phyloP scores from a whole-genome alignment of 2,888 invertebrate genomes.

The Lucinisca nassula region DNA sequence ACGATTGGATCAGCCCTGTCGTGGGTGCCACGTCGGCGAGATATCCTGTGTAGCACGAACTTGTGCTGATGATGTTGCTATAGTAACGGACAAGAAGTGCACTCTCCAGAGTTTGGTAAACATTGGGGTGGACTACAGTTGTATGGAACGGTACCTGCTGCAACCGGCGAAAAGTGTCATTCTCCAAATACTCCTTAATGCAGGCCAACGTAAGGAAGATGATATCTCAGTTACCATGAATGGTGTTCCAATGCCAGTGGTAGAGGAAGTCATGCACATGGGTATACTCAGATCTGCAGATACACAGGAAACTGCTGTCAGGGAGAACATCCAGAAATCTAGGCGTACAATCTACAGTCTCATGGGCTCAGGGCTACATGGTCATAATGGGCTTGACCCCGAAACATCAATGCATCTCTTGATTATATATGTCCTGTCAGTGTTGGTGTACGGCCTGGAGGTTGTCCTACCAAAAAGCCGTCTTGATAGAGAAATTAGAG shows the following conservation, averaged over 20 bases:
- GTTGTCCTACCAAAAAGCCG: not conserved
- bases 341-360: conserved; percentile 8
- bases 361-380: conserved; percentile 19
- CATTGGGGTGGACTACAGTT: not conserved
- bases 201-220: not conserved
- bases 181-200: not conserved
- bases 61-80: no score
- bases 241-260: not conserved
- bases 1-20: no score
- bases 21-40: no score
- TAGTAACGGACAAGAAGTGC: no score
- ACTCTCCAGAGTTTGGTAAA: not conserved
- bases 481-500: not conserved
- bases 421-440: no score
- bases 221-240: not conserved
- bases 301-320: not conserved
- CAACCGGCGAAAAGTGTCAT: conserved; percentile 9
- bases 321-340: conserved; percentile 1
- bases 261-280: not conserved
- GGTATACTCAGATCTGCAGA: not conserved
- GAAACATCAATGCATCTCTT: no score
- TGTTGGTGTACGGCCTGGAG: no score
- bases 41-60: no score
- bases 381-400: no score
- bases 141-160: not conserved